phyloP scores from a whole-genome alignment of 2,888 invertebrate species.

The Zeuzera pyrina region DNA sequence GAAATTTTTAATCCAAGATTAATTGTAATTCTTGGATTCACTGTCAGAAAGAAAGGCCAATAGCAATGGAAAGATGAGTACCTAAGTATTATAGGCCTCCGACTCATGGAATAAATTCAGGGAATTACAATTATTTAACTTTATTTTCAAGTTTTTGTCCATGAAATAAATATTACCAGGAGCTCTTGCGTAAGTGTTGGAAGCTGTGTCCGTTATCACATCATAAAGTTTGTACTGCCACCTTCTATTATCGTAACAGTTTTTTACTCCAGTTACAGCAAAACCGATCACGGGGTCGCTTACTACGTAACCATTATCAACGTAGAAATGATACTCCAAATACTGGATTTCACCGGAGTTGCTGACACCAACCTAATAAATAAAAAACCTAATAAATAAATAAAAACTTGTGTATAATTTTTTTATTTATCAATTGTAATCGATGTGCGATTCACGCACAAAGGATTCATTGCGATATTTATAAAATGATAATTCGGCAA shows the following conservation, averaged over 20 bases:
- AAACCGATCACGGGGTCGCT: conserved; percentile 64
- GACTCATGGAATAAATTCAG: no score
- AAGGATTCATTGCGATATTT: no score
- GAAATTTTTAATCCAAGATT: no score
- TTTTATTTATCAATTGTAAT: not conserved
- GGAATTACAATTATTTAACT: no score
- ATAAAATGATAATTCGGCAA: no score
- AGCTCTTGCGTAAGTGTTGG: conserved; percentile 76
- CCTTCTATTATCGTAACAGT: conserved; percentile 74
- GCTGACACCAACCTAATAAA: conserved; percentile 62
- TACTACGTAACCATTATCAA: conserved; percentile 66
- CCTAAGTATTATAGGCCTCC: no score
- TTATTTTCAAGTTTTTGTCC: no score
- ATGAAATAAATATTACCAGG: conserved; percentile 68
- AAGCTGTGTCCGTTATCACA: conserved; percentile 75
- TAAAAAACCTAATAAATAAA: not conserved
- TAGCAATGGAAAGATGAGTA: not conserved
- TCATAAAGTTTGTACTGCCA: conserved; percentile 51
- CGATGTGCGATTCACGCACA: no score
- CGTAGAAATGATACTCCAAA: conserved; percentile 68
- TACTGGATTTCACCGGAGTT: conserved; percentile 78
- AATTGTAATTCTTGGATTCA: no score
- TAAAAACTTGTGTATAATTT: not conserved
- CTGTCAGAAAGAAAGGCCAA: not conserved
- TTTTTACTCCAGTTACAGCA: conserved; percentile 46